Evolutionary conservation across 2,888 invertebrate genomes (phyloP).

Genomic region (Aphidius colemani): DNA sequence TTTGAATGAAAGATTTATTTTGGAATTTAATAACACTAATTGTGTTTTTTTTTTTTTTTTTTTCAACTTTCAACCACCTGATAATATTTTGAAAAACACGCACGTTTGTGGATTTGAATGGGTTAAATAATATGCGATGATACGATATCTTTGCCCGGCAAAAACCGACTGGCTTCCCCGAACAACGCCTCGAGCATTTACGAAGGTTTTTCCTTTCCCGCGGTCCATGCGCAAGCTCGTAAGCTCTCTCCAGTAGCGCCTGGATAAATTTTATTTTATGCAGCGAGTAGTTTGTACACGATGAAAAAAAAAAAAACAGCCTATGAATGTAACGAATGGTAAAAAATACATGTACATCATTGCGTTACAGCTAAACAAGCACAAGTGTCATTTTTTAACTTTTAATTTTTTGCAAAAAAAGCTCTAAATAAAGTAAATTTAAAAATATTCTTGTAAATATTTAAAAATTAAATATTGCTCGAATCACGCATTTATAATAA

Average conservation of each 20-base stretch:
- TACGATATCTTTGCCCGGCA: slow-evolving; percentile 50
- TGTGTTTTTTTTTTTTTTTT: slow-evolving; percentile 7
- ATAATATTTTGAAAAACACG: slow-evolving; percentile 6
- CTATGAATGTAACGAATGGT: neutral
- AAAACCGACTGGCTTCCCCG: slow-evolving; percentile 48
- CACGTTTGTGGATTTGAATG: too few relatives aligned
- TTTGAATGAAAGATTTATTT: too few relatives aligned
- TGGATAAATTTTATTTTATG: neutral
- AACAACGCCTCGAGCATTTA: slow-evolving; percentile 28
- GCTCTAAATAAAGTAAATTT: too few relatives aligned
- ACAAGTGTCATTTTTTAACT: too few relatives aligned
- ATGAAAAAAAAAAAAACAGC: neutral
- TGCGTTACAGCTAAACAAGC: too few relatives aligned
- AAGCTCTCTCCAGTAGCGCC: slow-evolving; percentile 15
- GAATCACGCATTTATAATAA: too few relatives aligned
- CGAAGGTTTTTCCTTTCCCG: slow-evolving; percentile 37
- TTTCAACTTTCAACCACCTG: neutral
- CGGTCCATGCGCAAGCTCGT: slow-evolving; percentile 45
- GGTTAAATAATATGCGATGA: slow-evolving; percentile 1
- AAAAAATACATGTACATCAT: too few relatives aligned
- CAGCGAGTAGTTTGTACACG: too few relatives aligned
- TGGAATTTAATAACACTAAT: too few relatives aligned
- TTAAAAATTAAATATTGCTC: too few relatives aligned
- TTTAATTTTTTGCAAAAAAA: too few relatives aligned
- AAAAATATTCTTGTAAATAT: too few relatives aligned